Percentiles rank a stretch among this genome's conserved stretches.
These are phyloP conservation scores for Theocolax elegans DNA, from an alignment of 1,140 invertebrate species.

Conservation along the genomic window DNA sequence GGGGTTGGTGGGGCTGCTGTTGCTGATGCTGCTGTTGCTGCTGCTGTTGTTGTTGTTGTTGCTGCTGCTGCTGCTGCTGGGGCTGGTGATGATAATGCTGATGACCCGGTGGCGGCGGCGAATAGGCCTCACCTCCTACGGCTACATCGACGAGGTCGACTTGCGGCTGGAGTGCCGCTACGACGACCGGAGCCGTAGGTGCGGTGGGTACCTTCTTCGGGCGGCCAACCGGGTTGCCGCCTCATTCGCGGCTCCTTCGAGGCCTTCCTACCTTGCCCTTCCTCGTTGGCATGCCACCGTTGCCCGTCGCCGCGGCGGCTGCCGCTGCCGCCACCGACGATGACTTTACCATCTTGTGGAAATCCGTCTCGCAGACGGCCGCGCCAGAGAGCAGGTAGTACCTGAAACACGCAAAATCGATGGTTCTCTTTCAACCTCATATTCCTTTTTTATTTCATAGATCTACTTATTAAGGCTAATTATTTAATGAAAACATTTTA, in stretches of 20 bases:
- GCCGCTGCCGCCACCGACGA: conserved; percentile 65
- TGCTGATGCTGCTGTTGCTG: conserved; percentile 60
- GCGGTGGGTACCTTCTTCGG: conserved; percentile 64
- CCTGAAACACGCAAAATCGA: conserved; percentile 61
- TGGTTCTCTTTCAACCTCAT: too few relatives aligned
- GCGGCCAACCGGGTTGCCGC: conserved; percentile 71
- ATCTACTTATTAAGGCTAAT: too few relatives aligned
- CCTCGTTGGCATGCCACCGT: conserved; percentile 74
- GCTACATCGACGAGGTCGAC: conserved; percentile 53
- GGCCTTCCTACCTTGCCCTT: conserved; percentile 83
- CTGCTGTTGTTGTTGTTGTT: conserved; percentile 57
- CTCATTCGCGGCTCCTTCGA: conserved; percentile 75
- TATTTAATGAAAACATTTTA: too few relatives aligned
- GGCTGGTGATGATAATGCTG: conserved; percentile 58
- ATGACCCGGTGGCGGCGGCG: conserved; percentile 67
- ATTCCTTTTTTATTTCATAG: too few relatives aligned
- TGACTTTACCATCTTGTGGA: conserved; percentile 87
- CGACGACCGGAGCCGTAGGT: conserved; percentile 52
- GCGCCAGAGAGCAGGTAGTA: conserved; percentile 87
- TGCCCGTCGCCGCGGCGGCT: conserved; percentile 70
- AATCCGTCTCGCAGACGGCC: conserved; percentile 91
- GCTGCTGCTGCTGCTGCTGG: conserved; percentile 53
- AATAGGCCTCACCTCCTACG: conserved; percentile 62
- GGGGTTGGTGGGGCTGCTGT: conserved; percentile 52
- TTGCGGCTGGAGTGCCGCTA: conserved; percentile 42